These are phyloP conservation scores for Macaca fascicularis DNA, from an alignment of 2,113 vertebrate genomes.

Conservation along the genomic window DNA sequence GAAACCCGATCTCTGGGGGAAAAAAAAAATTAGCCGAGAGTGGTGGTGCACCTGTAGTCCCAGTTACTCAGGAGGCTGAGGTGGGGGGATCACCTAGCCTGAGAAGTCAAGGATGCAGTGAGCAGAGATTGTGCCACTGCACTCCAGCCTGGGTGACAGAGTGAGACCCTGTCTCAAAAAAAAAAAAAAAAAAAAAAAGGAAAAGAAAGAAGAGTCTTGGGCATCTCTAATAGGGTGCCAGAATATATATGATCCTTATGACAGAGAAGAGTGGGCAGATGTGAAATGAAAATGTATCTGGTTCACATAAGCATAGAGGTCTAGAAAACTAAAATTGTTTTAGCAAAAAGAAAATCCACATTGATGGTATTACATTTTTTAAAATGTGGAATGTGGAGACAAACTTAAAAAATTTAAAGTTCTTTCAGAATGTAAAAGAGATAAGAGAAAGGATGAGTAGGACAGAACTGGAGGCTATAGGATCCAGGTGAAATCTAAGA, in stretches of 20 bases:
- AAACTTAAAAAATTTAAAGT: not conserved
- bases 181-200: too few relatives aligned
- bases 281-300: not conserved
- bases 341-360: not conserved
- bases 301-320: not conserved
- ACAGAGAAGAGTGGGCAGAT: not conserved
- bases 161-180: too few relatives aligned
- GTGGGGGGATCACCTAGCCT: too few relatives aligned
- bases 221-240: not conserved
- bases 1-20: too few relatives aligned
- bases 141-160: too few relatives aligned
- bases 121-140: too few relatives aligned
- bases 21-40: too few relatives aligned
- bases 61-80: too few relatives aligned
- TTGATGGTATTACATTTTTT: not conserved
- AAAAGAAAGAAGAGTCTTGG: not conserved
- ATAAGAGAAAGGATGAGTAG: not conserved
- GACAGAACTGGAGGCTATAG: not conserved
- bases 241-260: not conserved
- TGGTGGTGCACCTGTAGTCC: too few relatives aligned
- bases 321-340: not conserved
- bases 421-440: not conserved
- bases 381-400: not conserved
- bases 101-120: too few relatives aligned
- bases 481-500: not conserved